These are phyloP conservation scores for Conus betulinus DNA, from an alignment of 1,140 invertebrate genomes.

Conservation along the genomic window DNA sequence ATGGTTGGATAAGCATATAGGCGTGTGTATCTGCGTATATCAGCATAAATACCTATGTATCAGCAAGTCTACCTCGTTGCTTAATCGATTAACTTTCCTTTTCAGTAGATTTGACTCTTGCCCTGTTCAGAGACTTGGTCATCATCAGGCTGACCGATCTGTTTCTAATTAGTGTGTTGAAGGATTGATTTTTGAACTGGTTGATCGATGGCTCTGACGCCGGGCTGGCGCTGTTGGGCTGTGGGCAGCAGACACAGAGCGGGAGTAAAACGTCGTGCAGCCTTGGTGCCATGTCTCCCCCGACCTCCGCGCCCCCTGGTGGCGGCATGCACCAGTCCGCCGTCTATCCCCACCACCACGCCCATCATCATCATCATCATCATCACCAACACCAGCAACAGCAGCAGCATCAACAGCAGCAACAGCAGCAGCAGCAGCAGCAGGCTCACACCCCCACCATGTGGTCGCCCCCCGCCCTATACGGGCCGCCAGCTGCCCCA, in stretches of 20 bases:
- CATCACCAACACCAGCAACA: too few relatives aligned
- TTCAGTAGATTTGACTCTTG: too few relatives aligned
- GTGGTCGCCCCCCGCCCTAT: constrained; percentile 23
- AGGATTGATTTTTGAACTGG: background rate
- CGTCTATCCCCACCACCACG: constrained; percentile 11
- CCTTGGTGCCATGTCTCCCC: constrained; percentile 24
- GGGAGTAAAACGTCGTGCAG: background rate
- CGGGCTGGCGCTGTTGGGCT: background rate
- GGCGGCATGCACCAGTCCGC: constrained; percentile 17
- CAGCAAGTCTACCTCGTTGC: background rate
- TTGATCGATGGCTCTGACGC: background rate
- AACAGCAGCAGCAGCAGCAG: background rate
- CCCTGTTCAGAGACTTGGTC: too few relatives aligned
- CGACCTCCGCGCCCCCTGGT: background rate
- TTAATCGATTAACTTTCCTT: background rate
- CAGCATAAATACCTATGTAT: background rate
- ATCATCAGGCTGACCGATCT: too few relatives aligned
- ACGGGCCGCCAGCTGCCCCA: background rate
- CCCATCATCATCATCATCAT: background rate
- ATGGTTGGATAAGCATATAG: too few relatives aligned
- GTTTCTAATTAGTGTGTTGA: too few relatives aligned
- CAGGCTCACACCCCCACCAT: constrained; percentile 4
- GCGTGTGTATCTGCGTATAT: background rate
- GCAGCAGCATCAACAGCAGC: background rate
- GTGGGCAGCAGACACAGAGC: background rate